Evolutionary conservation across 2,113 vertebrate genomes (phyloP), one percentile per base, ranked within the genome.

Genomic region (Crocuta crocuta): DNA sequence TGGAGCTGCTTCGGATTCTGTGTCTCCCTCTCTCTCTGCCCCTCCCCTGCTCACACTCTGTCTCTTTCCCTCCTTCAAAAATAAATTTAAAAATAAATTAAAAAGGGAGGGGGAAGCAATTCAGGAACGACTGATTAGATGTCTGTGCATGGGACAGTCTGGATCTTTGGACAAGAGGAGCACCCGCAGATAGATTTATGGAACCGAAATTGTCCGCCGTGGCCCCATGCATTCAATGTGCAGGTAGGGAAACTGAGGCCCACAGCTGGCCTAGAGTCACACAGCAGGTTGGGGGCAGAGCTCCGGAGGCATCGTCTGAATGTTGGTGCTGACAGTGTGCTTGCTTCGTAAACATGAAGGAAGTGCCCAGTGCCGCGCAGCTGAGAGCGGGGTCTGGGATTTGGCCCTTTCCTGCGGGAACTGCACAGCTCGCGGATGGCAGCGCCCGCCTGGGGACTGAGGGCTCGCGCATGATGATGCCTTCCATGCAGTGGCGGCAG

Each of bases 111-210:
- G 19, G 21, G 58, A 17, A 73, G 6, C 10, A 15, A 28, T 10
- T 7, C 19, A 15, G 39, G n/a, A 79, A 53, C 86, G 1, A 2
- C 7, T 0, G 5, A 2, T 45, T 1, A 0, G n/a, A 12, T 0
- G 43, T 8, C 0, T 0, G 33, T 2, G 31, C 10, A 0, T 0
- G 7, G 1, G 1, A 9, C 16, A 2, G 7, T 33, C 19, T 0
- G 2, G 13, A 11, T 5, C 5, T 10, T 19, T 21, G 17, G 58
- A 76, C 73, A 11, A 31, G 0, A 9, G 24, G 13, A 19, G 6
- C 1, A 0, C 0, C 11, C 5, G 1, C 39, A 13, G 11, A 7
- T 15, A 10, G 12, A 9, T 13, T 23, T 35, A 24, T 35, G 50
- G 78, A 88, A 19, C 31, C 1, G 10, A 12, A 26, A 4, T 1